Evolutionary conservation across 2,797 vertebrate species (phyloP).

Genomic region (Catamblyrhynchus diadema): DNA sequence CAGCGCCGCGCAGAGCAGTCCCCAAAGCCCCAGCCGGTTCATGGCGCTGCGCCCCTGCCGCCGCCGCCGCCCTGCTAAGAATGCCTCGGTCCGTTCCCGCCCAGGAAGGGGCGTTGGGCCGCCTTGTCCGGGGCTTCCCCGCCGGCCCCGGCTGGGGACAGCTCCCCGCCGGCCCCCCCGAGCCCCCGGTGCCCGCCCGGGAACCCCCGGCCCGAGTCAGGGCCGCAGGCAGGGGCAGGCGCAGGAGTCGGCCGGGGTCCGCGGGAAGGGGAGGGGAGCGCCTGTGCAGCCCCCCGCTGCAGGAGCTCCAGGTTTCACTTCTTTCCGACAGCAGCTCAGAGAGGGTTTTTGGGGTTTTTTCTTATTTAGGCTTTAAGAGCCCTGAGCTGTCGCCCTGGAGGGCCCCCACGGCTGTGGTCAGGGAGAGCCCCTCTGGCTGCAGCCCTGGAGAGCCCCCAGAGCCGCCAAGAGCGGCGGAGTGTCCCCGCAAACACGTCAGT

Average conservation of each 20-base stretch:
- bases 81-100: not conserved
- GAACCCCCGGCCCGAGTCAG: not conserved
- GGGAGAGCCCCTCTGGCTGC: not conserved
- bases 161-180: not conserved
- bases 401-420: not conserved
- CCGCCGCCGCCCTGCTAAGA: not conserved
- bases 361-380: not conserved
- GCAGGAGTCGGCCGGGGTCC: not conserved
- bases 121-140: not conserved
- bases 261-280: no score
- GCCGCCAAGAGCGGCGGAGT: fast-evolving
- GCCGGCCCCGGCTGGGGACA: not conserved
- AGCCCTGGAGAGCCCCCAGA: not conserved
- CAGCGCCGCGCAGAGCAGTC: not conserved
- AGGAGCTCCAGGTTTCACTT: not conserved
- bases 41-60: not conserved
- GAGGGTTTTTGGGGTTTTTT: not conserved
- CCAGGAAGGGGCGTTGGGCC: constrained; percentile 14
- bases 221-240: not conserved
- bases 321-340: not conserved
- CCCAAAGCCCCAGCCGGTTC: not conserved
- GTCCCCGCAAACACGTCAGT: not conserved
- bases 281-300: not conserved
- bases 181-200: not conserved
- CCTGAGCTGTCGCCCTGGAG: not conserved